Base-by-base conservation (phyloP, 1,140 invertebrate species). In the Drosophila miranda region DNA sequence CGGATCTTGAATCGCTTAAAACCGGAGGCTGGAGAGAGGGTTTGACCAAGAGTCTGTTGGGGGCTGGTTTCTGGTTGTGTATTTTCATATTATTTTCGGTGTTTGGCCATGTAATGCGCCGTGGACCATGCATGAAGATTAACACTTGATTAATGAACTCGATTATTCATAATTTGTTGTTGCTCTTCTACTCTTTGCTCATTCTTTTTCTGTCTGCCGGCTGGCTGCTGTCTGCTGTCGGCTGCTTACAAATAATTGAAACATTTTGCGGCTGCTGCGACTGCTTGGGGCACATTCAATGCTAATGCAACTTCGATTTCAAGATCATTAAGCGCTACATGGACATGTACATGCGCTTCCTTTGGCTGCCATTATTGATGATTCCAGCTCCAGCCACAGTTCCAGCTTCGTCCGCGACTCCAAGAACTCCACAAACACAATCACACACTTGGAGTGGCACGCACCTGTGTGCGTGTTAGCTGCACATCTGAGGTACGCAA, bases 141-240 rank as follows among this genome's bases (percentile, higher is more conserved):
- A 87, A 76, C 74, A 59, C 71, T 62, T 87, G 75, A 87, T 87
- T 87, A 87, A 87, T 87, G 82, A 87, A 57, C 50, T 50, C 70
- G 75, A 87, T 87, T 87, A 82, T 78, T 87, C 78, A 87, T 78
- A 82, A 86, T 86, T 81, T 87, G 71, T 87, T 79, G 68, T 63
- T 60, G 68, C 62, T 26, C 42, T 41, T 57, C 56, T 45, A 58
- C 34, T 38, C 13, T 38, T 38, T 11, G 1, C 34, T 38, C 34
- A 38, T 38, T 14, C 30, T 42, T 19, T 61, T 7, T 44, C n/a
- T 49, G 26, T 46, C 9, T 34, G 8, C 9, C 2, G 19, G 19
- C 19, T 19, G 19, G 19, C 34, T 16, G 19, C 52, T 57, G 34
- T 57, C 11, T 41, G 41, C 45, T 50, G 28, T 64, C 45, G 63